Base-by-base conservation (phyloP, 1,140 invertebrate species). In the Tetranychus cinnabarinus region DNA sequence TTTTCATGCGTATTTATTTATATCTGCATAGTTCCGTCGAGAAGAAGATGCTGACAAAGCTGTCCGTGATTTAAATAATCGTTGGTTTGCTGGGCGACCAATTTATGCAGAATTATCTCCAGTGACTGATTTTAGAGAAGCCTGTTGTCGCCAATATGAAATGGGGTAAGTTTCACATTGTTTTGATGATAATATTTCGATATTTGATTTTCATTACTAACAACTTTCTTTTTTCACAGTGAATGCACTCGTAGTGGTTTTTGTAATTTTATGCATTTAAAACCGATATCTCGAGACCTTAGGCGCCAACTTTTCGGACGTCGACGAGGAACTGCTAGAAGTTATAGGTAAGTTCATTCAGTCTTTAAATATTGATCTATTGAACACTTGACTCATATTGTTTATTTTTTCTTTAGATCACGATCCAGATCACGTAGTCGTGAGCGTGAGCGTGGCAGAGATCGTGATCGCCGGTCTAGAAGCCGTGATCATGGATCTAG, bases 251-350 rank as follows among this genome's bases (percentile, higher is more conserved):
- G 95, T 61, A 93, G 90, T 69, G 95, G 93, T 55, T 98, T 98
- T 74, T 98, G 95, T 73, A 98, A 98, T 76, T 98, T 98, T 72
- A 98, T 98, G 95, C 95, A 98, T 72, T 77, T 98, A 70, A 97
- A 97, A 71, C 93, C 92, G 48, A 97, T 98, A 68, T 96, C 91
- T 0, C 75, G 90, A 65, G 89, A 91, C 70, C 72, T 97, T 36
- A 77, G 90, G 61, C 78, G 88, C 70, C 91, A 85, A 68, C 68
- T 82, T n/a, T 52, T 31, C 1, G 50, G 50, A n/a, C 12, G 50
- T 8, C 6, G 31, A 23, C 50, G 50, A 23, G n/a, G 31, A 31
- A n/a, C n/a, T 8, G n/a, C 50, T n/a, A 6, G n/a, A 23, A 52
- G 50, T 23, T 52, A n/a, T 23, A 52, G 50, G n/a, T 33, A 33